Evolutionary conservation across 1,140 invertebrate genomes (phyloP), one percentile per base, ranked within the genome.

Genomic region (Drosophila subpulchrella): DNA sequence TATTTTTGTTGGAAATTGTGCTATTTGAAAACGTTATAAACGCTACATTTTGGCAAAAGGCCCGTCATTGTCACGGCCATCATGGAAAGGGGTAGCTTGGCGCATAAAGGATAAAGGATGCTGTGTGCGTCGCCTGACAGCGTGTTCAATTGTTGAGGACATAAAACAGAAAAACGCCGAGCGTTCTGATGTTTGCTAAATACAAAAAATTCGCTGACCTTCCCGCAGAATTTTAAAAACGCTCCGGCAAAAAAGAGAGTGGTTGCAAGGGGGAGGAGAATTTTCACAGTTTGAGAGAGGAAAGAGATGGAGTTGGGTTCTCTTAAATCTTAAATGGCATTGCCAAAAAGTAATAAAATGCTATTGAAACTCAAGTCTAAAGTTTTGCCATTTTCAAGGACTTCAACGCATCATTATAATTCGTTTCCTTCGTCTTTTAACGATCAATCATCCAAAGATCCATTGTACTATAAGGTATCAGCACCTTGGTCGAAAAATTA

Each of bases 41-140:
- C 73, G 83, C 83, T 83, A 86, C 84, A 89, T 89, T 86, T 86
- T 89, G 71, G 84, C 83, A 89, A 80, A 79, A 68, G 79, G 65
- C 58, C 67, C 62, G 77, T 60, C 76, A 77, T 77, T 78, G 75
- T 77, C 65, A 78, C 57, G 54, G 63, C 59, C 58, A 70, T 80
- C 42, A 47, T 47, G 67, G 59, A 85, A 86, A 86, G 83, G 83
- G 83, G 83, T 86, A 86, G 79, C 71, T 72, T 34, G 42, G 46
- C 63, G 66, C 50, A 88, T 76, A 70, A 81, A 74, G 86, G 78
- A 70, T 74, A 70, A 44, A 68, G 68, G 75, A 74, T 58, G 80
- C 80, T 83, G 60, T 50, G 63, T 61, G 27, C 47, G 72, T 63
- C 51, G 61, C 67, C 55, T 79, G 65, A 79, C 78, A 79, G 71